phyloP scores from a whole-genome alignment of 2,113 vertebrate species.

The Vicugna pacos region DNA sequence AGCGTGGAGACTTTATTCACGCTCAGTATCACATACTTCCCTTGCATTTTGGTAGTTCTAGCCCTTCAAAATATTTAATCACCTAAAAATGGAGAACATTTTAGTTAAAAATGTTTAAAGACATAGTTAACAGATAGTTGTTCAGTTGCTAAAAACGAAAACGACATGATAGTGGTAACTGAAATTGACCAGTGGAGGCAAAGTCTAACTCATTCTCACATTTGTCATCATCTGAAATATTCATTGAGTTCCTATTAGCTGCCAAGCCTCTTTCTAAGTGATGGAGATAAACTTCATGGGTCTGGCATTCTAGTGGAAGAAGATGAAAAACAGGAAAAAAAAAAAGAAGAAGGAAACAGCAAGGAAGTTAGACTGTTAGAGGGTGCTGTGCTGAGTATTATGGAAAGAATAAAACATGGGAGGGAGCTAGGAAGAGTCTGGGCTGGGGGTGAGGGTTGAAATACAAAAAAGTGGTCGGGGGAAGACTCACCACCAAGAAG shows the following conservation, averaged over 20 bases:
- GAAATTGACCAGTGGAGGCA: background rate
- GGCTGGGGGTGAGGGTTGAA: background rate
- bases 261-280: background rate
- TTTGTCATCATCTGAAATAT: background rate
- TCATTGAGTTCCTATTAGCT: background rate
- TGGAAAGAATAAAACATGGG: background rate
- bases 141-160: background rate
- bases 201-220: background rate
- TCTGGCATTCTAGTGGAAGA: background rate
- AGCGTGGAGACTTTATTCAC: background rate
- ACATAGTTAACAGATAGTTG: background rate
- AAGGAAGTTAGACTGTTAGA: background rate
- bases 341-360: background rate
- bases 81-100: background rate
- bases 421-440: background rate
- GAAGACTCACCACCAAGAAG: background rate
- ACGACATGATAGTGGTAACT: background rate
- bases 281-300: background rate
- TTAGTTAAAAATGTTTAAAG: background rate
- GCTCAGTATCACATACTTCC: background rate
- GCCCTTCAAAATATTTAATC: conserved; percentile 15
- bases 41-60: background rate
- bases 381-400: no score
- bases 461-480: background rate
- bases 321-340: background rate